These are phyloP conservation scores for Eulemur macaco DNA, from an alignment of 2,113 vertebrate species.

Conservation along the genomic window DNA sequence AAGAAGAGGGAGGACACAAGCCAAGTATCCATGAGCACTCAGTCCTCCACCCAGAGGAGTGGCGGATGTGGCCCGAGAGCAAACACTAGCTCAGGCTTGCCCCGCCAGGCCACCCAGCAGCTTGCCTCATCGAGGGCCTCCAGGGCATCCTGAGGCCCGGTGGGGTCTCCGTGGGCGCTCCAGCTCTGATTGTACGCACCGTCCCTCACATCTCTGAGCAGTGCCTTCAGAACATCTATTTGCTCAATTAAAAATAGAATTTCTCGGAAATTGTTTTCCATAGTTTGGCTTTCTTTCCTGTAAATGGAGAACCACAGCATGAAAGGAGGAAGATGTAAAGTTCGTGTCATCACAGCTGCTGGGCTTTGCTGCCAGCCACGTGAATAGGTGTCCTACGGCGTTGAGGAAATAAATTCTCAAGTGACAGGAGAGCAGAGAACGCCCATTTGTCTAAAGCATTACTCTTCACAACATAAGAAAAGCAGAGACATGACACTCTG, in stretches of 20 bases:
- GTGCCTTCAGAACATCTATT: slow-evolving; percentile 55
- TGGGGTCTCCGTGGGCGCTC: background rate
- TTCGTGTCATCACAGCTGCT: accelerated
- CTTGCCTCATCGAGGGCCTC: slow-evolving; percentile 46
- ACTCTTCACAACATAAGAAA: accelerated
- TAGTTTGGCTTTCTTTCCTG: slow-evolving; percentile 64
- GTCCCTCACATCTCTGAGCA: slow-evolving; percentile 30
- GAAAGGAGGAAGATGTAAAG: background rate
- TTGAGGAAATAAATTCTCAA: background rate
- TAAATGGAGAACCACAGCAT: background rate
- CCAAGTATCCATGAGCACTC: accelerated
- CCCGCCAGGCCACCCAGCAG: accelerated
- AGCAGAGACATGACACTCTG: background rate
- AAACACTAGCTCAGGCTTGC: background rate
- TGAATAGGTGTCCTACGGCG: too few relatives aligned
- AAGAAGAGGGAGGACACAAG: background rate
- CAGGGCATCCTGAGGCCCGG: background rate
- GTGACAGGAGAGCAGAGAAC: accelerated
- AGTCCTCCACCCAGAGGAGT: too few relatives aligned
- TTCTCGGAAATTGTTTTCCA: slow-evolving; percentile 70
- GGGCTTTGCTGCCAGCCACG: accelerated
- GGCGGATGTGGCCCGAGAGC: too few relatives aligned
- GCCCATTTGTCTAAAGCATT: accelerated
- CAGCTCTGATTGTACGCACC: background rate
- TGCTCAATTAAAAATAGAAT: slow-evolving; percentile 66